Percentiles rank a stretch among this genome's conserved stretches.
Evolutionary conservation across 2,797 vertebrate genomes (phyloP).

Genomic region (Halcyon chelicuti): DNA sequence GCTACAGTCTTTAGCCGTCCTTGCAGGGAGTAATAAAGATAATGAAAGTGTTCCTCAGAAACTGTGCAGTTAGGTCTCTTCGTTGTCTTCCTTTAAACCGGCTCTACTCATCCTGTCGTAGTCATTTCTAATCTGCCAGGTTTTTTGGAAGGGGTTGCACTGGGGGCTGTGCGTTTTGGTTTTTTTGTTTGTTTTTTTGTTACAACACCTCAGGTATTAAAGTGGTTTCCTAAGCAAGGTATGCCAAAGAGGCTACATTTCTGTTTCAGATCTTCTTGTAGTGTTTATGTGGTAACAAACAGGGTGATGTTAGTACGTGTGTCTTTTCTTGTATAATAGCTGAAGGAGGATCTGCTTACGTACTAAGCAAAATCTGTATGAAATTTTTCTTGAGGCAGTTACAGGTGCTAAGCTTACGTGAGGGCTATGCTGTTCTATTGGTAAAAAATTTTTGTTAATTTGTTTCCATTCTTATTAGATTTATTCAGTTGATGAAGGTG

Average conservation of each 20-base stretch:
- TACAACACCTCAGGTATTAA: background rate
- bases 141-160: background rate
- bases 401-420: background rate
- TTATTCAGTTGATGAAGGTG: conserved; percentile 84
- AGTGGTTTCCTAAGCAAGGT: background rate
- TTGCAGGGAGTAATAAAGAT: background rate
- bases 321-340: background rate
- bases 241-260: fast-evolving
- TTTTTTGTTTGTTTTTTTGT: background rate
- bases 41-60: background rate
- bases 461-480: conserved; percentile 78
- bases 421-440: background rate
- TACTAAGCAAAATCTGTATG: background rate
- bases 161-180: no score
- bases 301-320: no score
- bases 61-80: background rate
- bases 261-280: background rate
- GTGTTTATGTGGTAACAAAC: background rate
- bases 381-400: background rate
- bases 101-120: fast-evolving
- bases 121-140: background rate
- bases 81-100: background rate
- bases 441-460: background rate
- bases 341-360: background rate
- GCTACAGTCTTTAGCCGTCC: background rate